Base-by-base conservation (phyloP, 1,140 invertebrate species). In the Ephestia elutella region DNA sequence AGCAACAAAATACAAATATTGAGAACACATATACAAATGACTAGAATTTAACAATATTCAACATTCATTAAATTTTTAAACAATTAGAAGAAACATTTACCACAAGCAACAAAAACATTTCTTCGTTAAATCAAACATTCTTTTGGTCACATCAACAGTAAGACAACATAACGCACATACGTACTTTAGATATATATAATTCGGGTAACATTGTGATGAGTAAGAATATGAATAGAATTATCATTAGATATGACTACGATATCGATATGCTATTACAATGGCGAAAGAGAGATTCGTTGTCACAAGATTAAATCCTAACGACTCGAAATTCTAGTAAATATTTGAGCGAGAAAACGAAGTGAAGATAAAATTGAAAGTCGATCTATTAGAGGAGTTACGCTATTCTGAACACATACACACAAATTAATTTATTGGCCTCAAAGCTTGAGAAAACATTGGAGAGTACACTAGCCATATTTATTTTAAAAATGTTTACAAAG, bases 381-480 rank as follows among this genome's bases (percentile, higher is more conserved):
- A 62, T 66, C 62, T 75, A 70, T 70, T 56, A 66, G 55, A 65
- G 59, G 66, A 68, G 63, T 68, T 70, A 51, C 65, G 55, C 48
- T 64, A 66, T 63, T 57, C 44, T 71, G 66, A 74, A 74, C 66
- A 71, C 73, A 70, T 61, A 67, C 65, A 72, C 59, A 69, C 60
- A 71, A 65, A 66, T 59, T 44, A 58, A 60, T 60, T 61, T 49
- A 55, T 57, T 56, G 60, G 44, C 38, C 19, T 53, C 19, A 25
- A 15, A 53, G 11, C 19, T 53, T 25, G 13, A 13, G 50, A 25
- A 50, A 20, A 53, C 21, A 1, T 3, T 44, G 38, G 15, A 44
- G 38, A 20, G 9, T 50, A 20, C 18, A 21, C 18, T 20, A 13
- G 18, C 49, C 18, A 50, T 50, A 11, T 20, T 49, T 18, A 49